Base-by-base conservation (phyloP, 53 echinoderm and acorn worm genomes). In the Echinarachnius parma region DNA sequence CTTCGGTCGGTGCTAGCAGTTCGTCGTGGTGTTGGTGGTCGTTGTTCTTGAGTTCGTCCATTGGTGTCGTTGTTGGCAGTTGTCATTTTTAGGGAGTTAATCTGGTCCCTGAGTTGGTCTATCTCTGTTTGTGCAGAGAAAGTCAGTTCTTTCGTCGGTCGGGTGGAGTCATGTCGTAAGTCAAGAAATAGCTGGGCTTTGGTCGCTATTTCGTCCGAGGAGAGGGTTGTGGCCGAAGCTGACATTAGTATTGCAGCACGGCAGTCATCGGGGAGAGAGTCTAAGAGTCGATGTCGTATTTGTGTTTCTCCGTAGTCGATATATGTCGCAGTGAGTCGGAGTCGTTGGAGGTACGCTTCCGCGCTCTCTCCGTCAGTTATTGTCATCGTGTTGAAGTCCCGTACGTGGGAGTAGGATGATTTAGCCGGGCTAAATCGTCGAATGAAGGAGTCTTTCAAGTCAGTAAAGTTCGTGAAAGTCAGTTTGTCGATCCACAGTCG, bases 191-290 rank as follows among this genome's bases (percentile, higher is more conserved):
- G n/a, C n/a, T n/a, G n/a, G n/a, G n/a, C n/a, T n/a, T n/a, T n/a
- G n/a, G n/a, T n/a, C n/a, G n/a, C n/a, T n/a, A n/a, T n/a, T n/a
- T n/a, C n/a, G n/a, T n/a, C n/a, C n/a, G n/a, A n/a, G n/a, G n/a
- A n/a, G n/a, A n/a, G n/a, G n/a, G n/a, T n/a, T n/a, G n/a, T n/a
- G 28, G 71, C 5, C 18, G 60, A 59, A 20, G 50, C 50, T 2
- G 81, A 81, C 82, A 81, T 81, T 7, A 75, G 29, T 2, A 81
- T 50, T 3, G 82, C 55, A 1, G 75, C 34, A 36, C 82, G 72
- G n/a, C 75, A 81, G 4, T 75, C 75, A 2, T 49, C 19, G 1
- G 75, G 61, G 1, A 81, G 15, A 1, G 75, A 3, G 21, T 42
- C 50, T 3, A 82, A 42, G 0, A 75, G 61, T 82, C 59, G 14